Conservation (phyloP, 2,797 vertebrate genomes). For the Phoebastria nigripes region DNA sequence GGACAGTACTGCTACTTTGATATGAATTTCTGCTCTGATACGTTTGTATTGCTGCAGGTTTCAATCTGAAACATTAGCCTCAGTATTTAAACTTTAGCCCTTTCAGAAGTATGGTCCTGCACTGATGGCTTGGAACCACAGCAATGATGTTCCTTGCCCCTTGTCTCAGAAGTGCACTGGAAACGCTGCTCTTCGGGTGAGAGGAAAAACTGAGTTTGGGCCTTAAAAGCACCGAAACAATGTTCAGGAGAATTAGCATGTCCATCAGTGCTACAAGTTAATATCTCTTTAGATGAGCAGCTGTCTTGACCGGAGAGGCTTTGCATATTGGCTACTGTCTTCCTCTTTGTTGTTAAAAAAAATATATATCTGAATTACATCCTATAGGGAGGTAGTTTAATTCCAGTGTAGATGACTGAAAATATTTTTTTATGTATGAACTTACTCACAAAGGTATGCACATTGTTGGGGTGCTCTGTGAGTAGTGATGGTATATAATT, state of each 20-base stretch:
- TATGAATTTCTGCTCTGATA: not conserved
- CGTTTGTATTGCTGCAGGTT: not conserved
- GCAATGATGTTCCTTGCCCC: not conserved
- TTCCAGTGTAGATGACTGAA: not conserved
- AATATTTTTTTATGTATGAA: not conserved
- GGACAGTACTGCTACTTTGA: not conserved
- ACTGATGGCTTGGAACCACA: not conserved
- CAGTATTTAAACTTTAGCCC: not conserved
- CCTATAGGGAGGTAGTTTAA: not conserved
- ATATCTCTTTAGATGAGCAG: not conserved
- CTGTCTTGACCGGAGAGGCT: not conserved
- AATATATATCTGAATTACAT: not conserved
- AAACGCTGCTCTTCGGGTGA: fast-evolving
- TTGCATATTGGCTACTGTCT: not conserved
- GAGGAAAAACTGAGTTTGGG: not conserved
- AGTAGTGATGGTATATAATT: not conserved
- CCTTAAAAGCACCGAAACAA: not conserved
- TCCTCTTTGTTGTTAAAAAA: not conserved
- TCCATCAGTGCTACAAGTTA: not conserved
- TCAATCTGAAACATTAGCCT: not conserved
- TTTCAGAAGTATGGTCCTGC: not conserved
- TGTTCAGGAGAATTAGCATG: not conserved
- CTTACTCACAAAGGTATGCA: not conserved
- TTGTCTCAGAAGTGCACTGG: not conserved
- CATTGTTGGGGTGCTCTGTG: not conserved